Conservation (phyloP, 2,888 invertebrate genomes). For the Drosophila borborema region DNA sequence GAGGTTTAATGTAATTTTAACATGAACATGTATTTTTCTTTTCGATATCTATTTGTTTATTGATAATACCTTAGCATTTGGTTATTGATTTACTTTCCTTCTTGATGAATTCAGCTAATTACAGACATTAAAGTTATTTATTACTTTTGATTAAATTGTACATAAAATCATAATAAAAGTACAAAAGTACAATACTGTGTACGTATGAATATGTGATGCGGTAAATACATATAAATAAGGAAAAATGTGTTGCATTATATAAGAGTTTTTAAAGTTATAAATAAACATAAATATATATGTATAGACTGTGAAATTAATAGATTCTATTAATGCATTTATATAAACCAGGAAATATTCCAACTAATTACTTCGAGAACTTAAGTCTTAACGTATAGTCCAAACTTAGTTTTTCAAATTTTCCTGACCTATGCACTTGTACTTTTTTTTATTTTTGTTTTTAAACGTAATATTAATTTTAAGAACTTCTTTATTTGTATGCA, state of each 20-base stretch:
- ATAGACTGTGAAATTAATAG: slow-evolving; percentile 54
- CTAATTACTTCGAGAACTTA: slow-evolving; percentile 29
- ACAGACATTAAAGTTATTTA: slow-evolving; percentile 68
- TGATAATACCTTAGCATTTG: slow-evolving; percentile 62
- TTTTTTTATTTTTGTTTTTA: slow-evolving; percentile 20
- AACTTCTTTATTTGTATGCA: slow-evolving; percentile 16
- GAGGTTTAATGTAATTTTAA: slow-evolving; percentile 59
- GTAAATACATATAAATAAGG: slow-evolving; percentile 59
- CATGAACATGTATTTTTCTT: slow-evolving; percentile 69
- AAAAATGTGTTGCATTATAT: slow-evolving; percentile 50
- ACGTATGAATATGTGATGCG: slow-evolving; percentile 52
- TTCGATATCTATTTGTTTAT: slow-evolving; percentile 73
- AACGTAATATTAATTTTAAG: slow-evolving; percentile 25
- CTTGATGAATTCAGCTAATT: slow-evolving; percentile 68
- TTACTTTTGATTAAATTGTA: slow-evolving; percentile 67
- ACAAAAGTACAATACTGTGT: slow-evolving; percentile 64
- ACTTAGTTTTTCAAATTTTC: slow-evolving; percentile 15
- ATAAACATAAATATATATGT: slow-evolving; percentile 61
- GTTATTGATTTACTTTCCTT: slow-evolving; percentile 62
- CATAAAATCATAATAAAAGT: slow-evolving; percentile 68
- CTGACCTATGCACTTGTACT: slow-evolving; percentile 33
- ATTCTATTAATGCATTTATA: slow-evolving; percentile 28
- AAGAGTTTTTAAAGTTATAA: slow-evolving; percentile 51
- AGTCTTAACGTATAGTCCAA: slow-evolving; percentile 19
- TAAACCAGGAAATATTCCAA: slow-evolving; percentile 48